Evolutionary conservation across 1,140 invertebrate genomes (phyloP), one percentile per base, ranked within the genome.

Genomic region (Cephus cinctus): DNA sequence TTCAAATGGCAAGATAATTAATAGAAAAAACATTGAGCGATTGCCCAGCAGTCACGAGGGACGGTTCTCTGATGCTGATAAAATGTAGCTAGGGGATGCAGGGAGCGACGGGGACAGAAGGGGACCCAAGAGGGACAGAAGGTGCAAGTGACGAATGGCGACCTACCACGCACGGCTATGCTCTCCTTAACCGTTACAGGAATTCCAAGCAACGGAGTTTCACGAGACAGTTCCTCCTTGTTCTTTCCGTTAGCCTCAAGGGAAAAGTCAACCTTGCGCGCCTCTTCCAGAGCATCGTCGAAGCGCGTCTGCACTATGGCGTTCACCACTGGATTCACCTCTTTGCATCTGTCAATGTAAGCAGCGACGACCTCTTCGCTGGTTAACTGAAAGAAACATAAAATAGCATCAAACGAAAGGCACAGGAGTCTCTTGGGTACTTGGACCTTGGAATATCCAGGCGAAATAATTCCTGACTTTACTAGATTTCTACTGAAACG

Each of bases 181-280:
- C 82, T 84, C 60, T 86, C 85, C 65, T 88, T 88, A 2, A 85
- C 79, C 1, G 85, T 87, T 9, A 88, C 74, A 0, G 85, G 85
- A 5, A 86, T 77, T 30, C 86, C 86, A 2, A 88, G 72, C 15
- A 88, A 67, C 4, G 86, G 86, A 19, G 74, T 80, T 4, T 81
- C 67, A 27, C 65, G 56, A 42, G 75, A 71, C 39, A 86, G 61
- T 43, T 78, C 69, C 23, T 79, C 71, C 2, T 72, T 60, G 11
- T 70, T 71, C 39, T 75, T 77, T 6, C 55, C 52, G 5, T 64
- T 68, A 12, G 68, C 60, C 21, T 62, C 57, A 3, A 84, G 50
- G 5, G 79, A 54, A 3, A 58, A 49, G 63, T 84, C 82, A 1
- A 80, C 71, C 12, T 76, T 60, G 2, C 69, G 69, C 0, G 81